A percentile compares a stretch with the other conserved stretches of the same genome.
phyloP scores from a whole-genome alignment of 1,140 invertebrate species.

The Schmidtea mediterranea region DNA sequence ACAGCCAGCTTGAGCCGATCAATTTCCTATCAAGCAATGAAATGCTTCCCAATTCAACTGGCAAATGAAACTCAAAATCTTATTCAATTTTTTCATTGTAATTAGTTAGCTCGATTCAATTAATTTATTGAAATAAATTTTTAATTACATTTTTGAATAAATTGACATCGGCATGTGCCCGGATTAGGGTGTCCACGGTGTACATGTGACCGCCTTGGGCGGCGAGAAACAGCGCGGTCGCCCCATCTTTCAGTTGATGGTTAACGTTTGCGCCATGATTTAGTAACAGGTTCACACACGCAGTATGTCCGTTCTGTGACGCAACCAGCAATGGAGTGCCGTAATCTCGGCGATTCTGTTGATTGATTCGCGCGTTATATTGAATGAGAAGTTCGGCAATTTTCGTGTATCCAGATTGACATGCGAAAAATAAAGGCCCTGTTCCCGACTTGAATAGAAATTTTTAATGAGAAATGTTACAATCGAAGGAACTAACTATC shows the following conservation, averaged over 20 bases:
- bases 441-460: constrained; percentile 44
- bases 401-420: constrained; percentile 59
- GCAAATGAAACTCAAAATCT: too few relatives aligned
- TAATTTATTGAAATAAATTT: background rate
- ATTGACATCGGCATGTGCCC: background rate
- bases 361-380: background rate
- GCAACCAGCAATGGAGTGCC: constrained; percentile 23
- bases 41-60: too few relatives aligned
- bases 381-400: constrained; percentile 28
- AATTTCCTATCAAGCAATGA: too few relatives aligned
- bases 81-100: too few relatives aligned
- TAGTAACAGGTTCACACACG: constrained; percentile 18
- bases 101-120: background rate
- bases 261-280: constrained; percentile 21
- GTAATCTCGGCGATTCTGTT: constrained; percentile 13
- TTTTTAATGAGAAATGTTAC: constrained; percentile 11
- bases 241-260: constrained; percentile 16
- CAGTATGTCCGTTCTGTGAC: constrained; percentile 25
- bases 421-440: constrained; percentile 61
- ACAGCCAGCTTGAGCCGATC: too few relatives aligned
- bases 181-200: background rate
- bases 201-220: too few relatives aligned
- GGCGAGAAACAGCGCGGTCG: too few relatives aligned
- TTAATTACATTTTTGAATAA: background rate
- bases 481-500: background rate